Conservation (phyloP, 2,888 invertebrate genomes). For the Coremacera marginata region DNA sequence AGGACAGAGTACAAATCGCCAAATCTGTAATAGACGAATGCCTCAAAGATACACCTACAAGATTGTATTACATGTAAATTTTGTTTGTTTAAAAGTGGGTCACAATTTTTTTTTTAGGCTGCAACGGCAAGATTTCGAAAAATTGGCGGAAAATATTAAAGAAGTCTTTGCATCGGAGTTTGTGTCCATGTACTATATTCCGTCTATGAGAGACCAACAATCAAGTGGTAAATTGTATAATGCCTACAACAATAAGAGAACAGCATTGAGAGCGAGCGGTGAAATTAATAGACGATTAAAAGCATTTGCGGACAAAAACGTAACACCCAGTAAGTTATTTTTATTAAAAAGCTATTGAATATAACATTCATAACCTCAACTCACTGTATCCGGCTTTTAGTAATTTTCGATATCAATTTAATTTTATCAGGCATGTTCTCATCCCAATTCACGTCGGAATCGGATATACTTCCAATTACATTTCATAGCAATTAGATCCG, state of each 20-base stretch:
- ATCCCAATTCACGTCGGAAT: too few relatives aligned
- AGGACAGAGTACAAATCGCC: constrained; percentile 32
- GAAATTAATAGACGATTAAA: constrained; percentile 16
- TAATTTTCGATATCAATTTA: too few relatives aligned
- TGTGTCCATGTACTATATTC: constrained; percentile 30
- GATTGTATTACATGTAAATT: constrained; percentile 20
- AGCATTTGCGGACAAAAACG: background rate
- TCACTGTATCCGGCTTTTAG: too few relatives aligned
- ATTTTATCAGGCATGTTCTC: too few relatives aligned
- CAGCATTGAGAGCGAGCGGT: constrained; percentile 22
- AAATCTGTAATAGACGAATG: constrained; percentile 39
- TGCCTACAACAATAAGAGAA: constrained; percentile 37
- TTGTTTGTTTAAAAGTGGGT: background rate
- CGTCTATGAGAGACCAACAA: background rate
- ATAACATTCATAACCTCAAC: too few relatives aligned
- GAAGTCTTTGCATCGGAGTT: constrained; percentile 36
- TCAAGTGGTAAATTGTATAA: constrained; percentile 39
- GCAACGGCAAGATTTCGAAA: constrained; percentile 35
- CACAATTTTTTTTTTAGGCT: constrained; percentile 15
- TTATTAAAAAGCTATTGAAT: too few relatives aligned
- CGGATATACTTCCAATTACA: too few relatives aligned
- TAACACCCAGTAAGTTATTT: too few relatives aligned
- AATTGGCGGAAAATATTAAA: constrained; percentile 29
- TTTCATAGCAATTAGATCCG: too few relatives aligned
- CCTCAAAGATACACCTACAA: constrained; percentile 29